Percentiles rank a stretch among this genome's conserved stretches.
Evolutionary conservation across 2,888 invertebrate species (phyloP).

Genomic region (Chrysina gloriosa): DNA sequence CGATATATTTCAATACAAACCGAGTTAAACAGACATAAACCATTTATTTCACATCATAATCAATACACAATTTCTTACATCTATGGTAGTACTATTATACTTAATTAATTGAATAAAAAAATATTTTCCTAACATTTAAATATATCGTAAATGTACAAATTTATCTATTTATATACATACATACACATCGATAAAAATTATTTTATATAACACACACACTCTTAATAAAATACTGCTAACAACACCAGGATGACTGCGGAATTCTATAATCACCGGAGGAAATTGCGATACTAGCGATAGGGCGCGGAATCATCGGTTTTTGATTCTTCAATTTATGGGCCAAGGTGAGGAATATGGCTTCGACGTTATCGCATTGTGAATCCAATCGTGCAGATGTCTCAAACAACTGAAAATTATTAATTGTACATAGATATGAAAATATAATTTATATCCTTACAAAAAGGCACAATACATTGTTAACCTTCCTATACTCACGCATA

Average conservation of each 20-base stretch:
- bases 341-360: slow-evolving; percentile 84
- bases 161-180: neutral
- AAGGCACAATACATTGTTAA: too few species aligned
- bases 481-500: too few species aligned
- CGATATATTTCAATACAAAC: too few species aligned
- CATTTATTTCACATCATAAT: too few species aligned
- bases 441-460: too few species aligned
- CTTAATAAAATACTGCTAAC: slow-evolving; percentile 8
- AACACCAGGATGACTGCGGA: slow-evolving; percentile 18
- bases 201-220: neutral
- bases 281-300: slow-evolving; percentile 31
- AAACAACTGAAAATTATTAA: slow-evolving; percentile 67
- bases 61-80: too few species aligned
- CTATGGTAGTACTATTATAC: too few species aligned
- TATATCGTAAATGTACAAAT: too few species aligned
- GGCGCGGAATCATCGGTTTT: slow-evolving; percentile 69
- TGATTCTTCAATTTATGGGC: slow-evolving; percentile 80
- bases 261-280: slow-evolving; percentile 18
- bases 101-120: slow-evolving; percentile 1
- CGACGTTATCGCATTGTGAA: slow-evolving; percentile 79
- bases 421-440: neutral
- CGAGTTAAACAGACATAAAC: too few species aligned
- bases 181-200: neutral
- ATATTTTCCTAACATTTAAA: neutral
- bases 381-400: slow-evolving; percentile 85